phyloP scores from a whole-genome alignment of 1,140 invertebrate genomes.

The Limonius californicus region DNA sequence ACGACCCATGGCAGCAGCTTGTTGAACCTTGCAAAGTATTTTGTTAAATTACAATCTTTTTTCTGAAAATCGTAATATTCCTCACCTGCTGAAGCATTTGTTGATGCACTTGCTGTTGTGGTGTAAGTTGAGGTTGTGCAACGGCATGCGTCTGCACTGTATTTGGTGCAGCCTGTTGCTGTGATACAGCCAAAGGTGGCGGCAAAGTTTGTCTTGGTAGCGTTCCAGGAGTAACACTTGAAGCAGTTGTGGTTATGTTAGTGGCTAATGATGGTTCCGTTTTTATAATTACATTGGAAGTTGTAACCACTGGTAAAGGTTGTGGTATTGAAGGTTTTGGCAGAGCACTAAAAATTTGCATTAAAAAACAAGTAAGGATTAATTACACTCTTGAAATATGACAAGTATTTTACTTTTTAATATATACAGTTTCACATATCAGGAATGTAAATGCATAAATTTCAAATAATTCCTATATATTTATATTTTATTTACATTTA shows the following conservation, averaged over 20 bases:
- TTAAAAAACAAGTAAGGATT: too few species aligned
- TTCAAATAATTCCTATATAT: too few species aligned
- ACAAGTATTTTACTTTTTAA: too few species aligned
- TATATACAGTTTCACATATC: too few species aligned
- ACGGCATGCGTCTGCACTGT: slow-evolving; percentile 15
- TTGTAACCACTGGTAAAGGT: too few species aligned
- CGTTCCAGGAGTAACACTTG: background rate
- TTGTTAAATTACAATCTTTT: too few species aligned
- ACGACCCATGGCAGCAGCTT: slow-evolving; percentile 57
- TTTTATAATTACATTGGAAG: background rate
- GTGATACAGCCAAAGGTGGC: slow-evolving; percentile 29
- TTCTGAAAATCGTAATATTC: too few species aligned
- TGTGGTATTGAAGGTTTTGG: too few species aligned
- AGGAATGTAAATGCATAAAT: too few species aligned
- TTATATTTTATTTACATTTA: too few species aligned
- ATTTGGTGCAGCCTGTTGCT: slow-evolving; percentile 26
- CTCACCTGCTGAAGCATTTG: slow-evolving; percentile 47
- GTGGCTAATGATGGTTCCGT: background rate
- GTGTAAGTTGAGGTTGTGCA: slow-evolving; percentile 20
- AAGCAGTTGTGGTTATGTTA: background rate
- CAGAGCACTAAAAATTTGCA: too few species aligned
- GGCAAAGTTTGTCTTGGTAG: slow-evolving; percentile 21
- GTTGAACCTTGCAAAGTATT: slow-evolving; percentile 53
- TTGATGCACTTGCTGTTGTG: slow-evolving; percentile 43
- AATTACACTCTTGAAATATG: too few species aligned